phyloP scores from a whole-genome alignment of 2,888 invertebrate species.

The Oasisia sp. region DNA sequence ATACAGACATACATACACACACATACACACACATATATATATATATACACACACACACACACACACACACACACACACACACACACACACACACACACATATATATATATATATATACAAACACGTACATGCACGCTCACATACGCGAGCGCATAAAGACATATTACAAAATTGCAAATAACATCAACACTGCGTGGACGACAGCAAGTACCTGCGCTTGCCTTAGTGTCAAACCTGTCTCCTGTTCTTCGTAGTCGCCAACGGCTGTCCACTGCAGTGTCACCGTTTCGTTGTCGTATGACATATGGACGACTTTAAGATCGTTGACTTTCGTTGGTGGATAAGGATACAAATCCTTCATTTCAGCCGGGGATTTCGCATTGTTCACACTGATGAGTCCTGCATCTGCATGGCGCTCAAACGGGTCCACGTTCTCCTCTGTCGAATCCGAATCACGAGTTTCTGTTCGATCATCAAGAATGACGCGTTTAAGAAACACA shows the following conservation, averaged over 20 bases:
- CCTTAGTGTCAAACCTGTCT: neutral
- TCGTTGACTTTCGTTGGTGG: neutral
- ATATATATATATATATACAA: too few species aligned
- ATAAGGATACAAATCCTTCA: neutral
- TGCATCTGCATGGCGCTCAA: neutral
- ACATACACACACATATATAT: too few species aligned
- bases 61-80: too few species aligned
- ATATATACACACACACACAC: too few species aligned
- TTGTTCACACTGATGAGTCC: neutral
- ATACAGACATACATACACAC: too few species aligned
- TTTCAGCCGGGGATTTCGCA: neutral
- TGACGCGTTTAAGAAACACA: neutral
- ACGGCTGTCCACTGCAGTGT: neutral
- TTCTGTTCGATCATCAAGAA: neutral
- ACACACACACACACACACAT: too few species aligned
- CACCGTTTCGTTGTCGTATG: neutral
- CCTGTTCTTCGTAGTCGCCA: neutral
- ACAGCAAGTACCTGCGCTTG: too few species aligned
- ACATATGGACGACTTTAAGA: neutral
- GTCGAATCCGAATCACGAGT: neutral
- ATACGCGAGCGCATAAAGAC: too few species aligned
- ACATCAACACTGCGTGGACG: too few species aligned
- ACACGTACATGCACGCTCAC: too few species aligned
- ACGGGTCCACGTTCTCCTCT: neutral
- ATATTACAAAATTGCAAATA: too few species aligned